These are phyloP conservation scores for Natrix natrix DNA, from an alignment of 2,797 vertebrate genomes.

Conservation along the genomic window DNA sequence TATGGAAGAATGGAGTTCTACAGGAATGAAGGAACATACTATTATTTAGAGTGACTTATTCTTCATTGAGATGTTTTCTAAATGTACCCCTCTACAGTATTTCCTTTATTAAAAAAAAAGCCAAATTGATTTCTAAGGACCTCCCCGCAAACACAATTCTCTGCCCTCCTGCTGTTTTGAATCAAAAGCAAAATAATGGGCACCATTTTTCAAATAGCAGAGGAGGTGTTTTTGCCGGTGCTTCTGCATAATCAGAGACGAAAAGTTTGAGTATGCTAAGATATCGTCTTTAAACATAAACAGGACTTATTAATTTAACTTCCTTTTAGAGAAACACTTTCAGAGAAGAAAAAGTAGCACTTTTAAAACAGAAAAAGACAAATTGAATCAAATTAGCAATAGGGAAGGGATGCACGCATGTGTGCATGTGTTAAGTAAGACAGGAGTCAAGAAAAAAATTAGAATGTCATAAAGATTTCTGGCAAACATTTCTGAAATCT, in stretches of 20 bases:
- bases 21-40: background rate
- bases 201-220: conserved; percentile 14
- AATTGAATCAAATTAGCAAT: background rate
- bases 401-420: background rate
- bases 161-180: background rate
- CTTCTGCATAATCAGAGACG: background rate
- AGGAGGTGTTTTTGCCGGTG: background rate
- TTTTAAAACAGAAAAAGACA: background rate
- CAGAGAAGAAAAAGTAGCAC: background rate
- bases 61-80: background rate
- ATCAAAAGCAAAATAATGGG: conserved; percentile 11
- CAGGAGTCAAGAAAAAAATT: background rate
- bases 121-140: background rate
- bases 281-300: conserved; percentile 7
- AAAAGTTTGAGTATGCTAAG: background rate
- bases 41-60: background rate
- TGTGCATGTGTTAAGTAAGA: background rate
- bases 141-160: fast-evolving
- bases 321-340: conserved; percentile 14
- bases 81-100: background rate
- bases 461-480: background rate
- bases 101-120: background rate
- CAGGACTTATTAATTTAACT: background rate
- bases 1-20: background rate
- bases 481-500: background rate